Evolutionary conservation across 2,888 invertebrate species (phyloP).

Genomic region (Biston betularia): DNA sequence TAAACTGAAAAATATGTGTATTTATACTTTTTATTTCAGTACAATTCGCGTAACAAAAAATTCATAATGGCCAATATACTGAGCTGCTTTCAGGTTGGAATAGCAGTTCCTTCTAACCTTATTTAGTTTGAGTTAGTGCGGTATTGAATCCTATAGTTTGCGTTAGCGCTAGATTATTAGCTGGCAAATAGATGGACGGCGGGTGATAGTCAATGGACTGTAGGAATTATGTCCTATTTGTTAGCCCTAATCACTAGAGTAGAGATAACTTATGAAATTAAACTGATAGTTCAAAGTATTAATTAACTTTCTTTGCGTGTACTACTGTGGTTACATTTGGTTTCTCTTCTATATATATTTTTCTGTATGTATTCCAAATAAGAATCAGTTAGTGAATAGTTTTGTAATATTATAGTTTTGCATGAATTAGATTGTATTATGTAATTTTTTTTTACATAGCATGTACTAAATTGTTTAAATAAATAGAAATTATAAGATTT

Average conservation of each 20-base stretch:
- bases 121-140: conserved; percentile 1
- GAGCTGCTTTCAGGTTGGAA: not conserved
- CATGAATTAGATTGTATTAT: too few relatives aligned
- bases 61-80: not conserved
- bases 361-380: too few relatives aligned
- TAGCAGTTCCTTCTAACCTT: not conserved
- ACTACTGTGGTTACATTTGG: too few relatives aligned
- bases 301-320: too few relatives aligned
- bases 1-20: not conserved
- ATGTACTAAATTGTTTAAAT: too few relatives aligned
- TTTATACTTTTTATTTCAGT: not conserved
- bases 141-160: conserved; percentile 41
- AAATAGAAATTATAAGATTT: too few relatives aligned
- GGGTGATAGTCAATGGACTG: conserved; percentile 7
- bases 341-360: too few relatives aligned
- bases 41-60: not conserved
- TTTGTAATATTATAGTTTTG: too few relatives aligned
- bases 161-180: conserved; percentile 37
- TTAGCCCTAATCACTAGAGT: not conserved
- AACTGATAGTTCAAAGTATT: too few relatives aligned
- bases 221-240: conserved; percentile 26
- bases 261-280: not conserved
- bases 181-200: conserved; percentile 31
- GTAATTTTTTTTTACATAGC: too few relatives aligned
- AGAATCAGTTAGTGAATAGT: too few relatives aligned